Evolutionary conservation across 2,113 vertebrate species (phyloP).

Genomic region (Cottus gobio): DNA sequence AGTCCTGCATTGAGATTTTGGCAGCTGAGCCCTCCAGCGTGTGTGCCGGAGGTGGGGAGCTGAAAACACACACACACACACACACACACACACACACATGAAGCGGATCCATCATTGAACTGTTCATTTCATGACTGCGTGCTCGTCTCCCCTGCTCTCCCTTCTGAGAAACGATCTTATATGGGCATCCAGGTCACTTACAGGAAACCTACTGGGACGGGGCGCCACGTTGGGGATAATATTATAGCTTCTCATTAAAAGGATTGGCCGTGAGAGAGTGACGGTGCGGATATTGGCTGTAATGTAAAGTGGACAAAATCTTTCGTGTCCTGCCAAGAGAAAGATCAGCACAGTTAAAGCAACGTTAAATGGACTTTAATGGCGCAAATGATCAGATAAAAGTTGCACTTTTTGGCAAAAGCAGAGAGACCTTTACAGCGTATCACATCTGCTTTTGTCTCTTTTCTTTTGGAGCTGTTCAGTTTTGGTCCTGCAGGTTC

Average conservation of each 20-base stretch:
- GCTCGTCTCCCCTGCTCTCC: neutral
- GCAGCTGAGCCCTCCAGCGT: constrained; percentile 88
- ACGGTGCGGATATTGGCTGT: constrained; percentile 5
- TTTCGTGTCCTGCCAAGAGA: constrained; percentile 46
- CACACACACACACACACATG: constrained; percentile 14
- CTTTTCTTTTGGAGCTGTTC: constrained; percentile 22
- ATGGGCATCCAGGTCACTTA: constrained; percentile 37
- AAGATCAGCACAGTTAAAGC: constrained; percentile 41
- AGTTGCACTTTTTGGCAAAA: constrained; percentile 23
- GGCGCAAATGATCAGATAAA: constrained; percentile 39
- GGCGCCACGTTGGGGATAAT: constrained; percentile 12
- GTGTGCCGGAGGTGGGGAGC: constrained; percentile 89
- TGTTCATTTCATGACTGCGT: constrained; percentile 43
- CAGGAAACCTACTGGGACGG: constrained; percentile 38
- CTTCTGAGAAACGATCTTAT: constrained; percentile 18
- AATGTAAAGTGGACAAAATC: constrained; percentile 22
- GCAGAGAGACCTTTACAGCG: constrained; percentile 18
- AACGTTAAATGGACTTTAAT: constrained; percentile 36
- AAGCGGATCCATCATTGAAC: constrained; percentile 28
- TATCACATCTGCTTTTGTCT: constrained; percentile 52
- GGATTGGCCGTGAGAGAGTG: constrained; percentile 2
- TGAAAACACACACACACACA: constrained; percentile 12
- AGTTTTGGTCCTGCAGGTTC: neutral
- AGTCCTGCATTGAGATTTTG: constrained; percentile 91
- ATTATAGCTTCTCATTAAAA: constrained; percentile 31